Evolutionary conservation across 2,888 invertebrate genomes (phyloP).

Genomic region (Amorpha juglandis): DNA sequence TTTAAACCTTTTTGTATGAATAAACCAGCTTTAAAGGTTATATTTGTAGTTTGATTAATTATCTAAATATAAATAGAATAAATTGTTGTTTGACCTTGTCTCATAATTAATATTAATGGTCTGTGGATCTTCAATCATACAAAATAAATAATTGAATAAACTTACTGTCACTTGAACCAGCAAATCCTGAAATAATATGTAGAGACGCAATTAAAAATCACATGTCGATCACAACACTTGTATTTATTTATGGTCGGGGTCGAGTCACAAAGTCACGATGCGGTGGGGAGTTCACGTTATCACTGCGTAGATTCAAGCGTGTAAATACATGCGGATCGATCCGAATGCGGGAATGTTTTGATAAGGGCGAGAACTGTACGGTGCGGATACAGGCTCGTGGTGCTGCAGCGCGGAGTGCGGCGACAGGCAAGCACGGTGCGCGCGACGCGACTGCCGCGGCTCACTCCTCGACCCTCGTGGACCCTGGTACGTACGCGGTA

Average conservation of each 20-base stretch:
- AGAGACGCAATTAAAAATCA: slow-evolving; percentile 42
- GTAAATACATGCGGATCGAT: slow-evolving; percentile 77
- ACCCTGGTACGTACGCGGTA: slow-evolving; percentile 19
- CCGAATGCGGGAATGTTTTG: slow-evolving; percentile 70
- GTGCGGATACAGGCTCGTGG: slow-evolving; percentile 28
- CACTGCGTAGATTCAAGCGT: slow-evolving; percentile 49
- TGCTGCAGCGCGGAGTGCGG: slow-evolving; percentile 45
- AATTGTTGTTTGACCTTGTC: slow-evolving; percentile 28
- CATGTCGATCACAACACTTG: slow-evolving; percentile 63
- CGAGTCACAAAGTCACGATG: slow-evolving; percentile 64
- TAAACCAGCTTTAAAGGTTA: background rate
- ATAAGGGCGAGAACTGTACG: slow-evolving; percentile 58
- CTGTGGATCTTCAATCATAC: background rate
- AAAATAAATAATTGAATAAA: slow-evolving; percentile 1
- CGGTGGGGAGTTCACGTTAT: slow-evolving; percentile 59
- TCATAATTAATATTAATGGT: background rate
- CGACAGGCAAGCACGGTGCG: slow-evolving; percentile 61
- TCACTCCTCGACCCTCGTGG: slow-evolving; percentile 30
- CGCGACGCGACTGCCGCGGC: slow-evolving; percentile 69
- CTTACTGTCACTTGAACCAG: slow-evolving; percentile 22
- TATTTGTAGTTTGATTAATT: background rate
- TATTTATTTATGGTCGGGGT: slow-evolving; percentile 47
- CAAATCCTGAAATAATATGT: slow-evolving; percentile 23
- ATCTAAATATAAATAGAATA: background rate
- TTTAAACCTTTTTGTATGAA: background rate